Percentiles rank a stretch among this genome's conserved stretches.
phyloP scores from a whole-genome alignment of 2,797 vertebrate genomes.

The Malurus leucopterus region DNA sequence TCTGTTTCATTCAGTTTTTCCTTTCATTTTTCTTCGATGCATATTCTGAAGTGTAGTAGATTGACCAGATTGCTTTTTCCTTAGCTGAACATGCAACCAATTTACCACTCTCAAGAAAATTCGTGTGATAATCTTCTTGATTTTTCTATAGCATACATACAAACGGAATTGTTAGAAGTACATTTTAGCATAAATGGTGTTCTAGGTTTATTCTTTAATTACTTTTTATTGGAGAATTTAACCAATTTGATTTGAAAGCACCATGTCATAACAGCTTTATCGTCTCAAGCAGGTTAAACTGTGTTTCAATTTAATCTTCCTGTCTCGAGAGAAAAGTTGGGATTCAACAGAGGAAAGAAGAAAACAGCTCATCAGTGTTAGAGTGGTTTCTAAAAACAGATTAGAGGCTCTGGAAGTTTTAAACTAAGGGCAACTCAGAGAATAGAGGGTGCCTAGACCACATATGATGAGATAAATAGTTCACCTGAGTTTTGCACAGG shows the following conservation, averaged over 20 bases:
- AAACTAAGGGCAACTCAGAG: not conserved
- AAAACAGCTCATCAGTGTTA: not conserved
- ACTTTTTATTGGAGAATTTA: not conserved
- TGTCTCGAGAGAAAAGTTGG: not conserved
- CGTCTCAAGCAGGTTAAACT: not conserved
- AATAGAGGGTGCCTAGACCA: not conserved
- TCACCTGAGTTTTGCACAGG: not conserved
- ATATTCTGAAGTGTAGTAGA: not conserved
- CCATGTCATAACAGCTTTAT: not conserved
- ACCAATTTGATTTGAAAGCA: not conserved
- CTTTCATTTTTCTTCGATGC: not conserved
- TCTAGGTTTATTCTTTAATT: not conserved
- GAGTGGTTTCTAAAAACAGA: not conserved
- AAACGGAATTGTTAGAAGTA: not conserved
- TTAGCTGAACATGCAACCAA: not conserved
- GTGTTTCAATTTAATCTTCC: not conserved
- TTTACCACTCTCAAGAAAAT: not conserved
- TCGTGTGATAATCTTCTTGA: not conserved
- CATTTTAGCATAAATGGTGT: not conserved
- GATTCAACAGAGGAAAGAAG: not conserved
- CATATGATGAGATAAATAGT: not conserved
- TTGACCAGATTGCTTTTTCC: not conserved
- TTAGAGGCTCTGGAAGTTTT: not conserved
- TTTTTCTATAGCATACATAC: not conserved
- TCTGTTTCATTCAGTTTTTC: not conserved